These are phyloP conservation scores for Ctenicera cuprea DNA, from an alignment of 2,888 invertebrate genomes.

Conservation along the genomic window DNA sequence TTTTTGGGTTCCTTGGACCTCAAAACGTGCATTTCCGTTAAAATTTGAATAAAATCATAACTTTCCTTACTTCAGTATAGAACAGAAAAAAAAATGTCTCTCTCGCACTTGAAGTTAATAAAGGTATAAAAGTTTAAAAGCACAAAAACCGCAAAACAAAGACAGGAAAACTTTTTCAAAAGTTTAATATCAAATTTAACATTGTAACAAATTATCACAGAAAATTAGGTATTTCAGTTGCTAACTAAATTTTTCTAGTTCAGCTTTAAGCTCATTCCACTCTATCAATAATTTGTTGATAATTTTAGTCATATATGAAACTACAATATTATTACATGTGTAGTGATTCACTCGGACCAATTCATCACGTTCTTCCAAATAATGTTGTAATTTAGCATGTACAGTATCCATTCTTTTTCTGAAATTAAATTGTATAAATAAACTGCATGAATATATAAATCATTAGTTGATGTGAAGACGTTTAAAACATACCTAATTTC, in stretches of 20 bases:
- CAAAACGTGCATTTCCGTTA: too few relatives aligned
- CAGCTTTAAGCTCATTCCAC: background rate
- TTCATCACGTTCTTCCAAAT: slow-evolving; percentile 6
- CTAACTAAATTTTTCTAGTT: background rate
- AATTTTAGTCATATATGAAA: background rate
- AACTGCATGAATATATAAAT: background rate
- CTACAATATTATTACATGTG: background rate
- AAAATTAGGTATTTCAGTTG: background rate
- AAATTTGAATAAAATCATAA: too few relatives aligned
- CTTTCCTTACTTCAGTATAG: too few relatives aligned
- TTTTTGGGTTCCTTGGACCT: too few relatives aligned
- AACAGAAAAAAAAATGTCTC: too few relatives aligned
- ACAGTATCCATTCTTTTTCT: background rate
- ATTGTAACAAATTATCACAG: background rate
- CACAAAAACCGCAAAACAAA: too few relatives aligned
- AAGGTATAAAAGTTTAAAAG: background rate
- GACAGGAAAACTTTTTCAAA: too few relatives aligned
- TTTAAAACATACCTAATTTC: slow-evolving; percentile 8
- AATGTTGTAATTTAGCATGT: background rate
- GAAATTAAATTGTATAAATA: background rate
- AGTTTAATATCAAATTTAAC: background rate
- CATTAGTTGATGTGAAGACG: background rate
- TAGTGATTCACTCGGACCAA: background rate
- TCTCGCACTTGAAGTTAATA: too few relatives aligned
- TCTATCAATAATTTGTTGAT: background rate